phyloP scores from a whole-genome alignment of 2,888 invertebrate genomes.

The Phyto melanocephala region DNA sequence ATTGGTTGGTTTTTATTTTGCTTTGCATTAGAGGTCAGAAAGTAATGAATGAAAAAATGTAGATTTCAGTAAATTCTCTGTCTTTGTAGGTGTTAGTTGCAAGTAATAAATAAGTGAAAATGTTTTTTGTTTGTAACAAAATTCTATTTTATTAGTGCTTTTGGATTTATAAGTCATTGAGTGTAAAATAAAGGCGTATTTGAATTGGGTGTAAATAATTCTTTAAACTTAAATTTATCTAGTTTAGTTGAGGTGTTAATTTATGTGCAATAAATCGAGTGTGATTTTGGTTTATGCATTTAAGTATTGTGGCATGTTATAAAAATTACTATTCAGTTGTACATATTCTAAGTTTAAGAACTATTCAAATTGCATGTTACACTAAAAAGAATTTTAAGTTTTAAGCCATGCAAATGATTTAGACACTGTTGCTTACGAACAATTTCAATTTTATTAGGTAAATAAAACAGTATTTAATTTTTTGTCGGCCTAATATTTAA shows the following conservation, averaged over 20 bases:
- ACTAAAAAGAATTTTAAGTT: no score
- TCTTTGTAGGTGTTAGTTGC: constrained; percentile 58
- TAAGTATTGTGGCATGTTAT: constrained; percentile 26
- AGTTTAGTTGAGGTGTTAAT: neutral
- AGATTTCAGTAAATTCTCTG: no score
- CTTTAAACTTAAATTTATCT: neutral
- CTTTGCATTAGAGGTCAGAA: constrained; percentile 42
- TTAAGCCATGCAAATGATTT: no score
- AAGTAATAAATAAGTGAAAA: constrained; percentile 65
- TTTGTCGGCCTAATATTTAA: no score
- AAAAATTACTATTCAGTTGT: neutral
- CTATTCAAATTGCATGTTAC: no score
- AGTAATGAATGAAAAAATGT: constrained; percentile 32
- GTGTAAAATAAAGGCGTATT: constrained; percentile 29
- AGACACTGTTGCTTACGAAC: no score
- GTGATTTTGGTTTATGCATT: no score
- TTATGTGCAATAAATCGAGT: neutral
- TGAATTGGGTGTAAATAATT: neutral
- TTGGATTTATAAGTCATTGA: constrained; percentile 23
- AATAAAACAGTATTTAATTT: no score
- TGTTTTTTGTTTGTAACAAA: constrained; percentile 46
- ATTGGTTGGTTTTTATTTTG: constrained; percentile 30
- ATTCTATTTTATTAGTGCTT: constrained; percentile 24
- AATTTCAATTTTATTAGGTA: no score
- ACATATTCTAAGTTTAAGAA: neutral